These are phyloP conservation scores for Bubo blakistoni DNA, from an alignment of 2,113 vertebrate genomes.

Conservation along the genomic window DNA sequence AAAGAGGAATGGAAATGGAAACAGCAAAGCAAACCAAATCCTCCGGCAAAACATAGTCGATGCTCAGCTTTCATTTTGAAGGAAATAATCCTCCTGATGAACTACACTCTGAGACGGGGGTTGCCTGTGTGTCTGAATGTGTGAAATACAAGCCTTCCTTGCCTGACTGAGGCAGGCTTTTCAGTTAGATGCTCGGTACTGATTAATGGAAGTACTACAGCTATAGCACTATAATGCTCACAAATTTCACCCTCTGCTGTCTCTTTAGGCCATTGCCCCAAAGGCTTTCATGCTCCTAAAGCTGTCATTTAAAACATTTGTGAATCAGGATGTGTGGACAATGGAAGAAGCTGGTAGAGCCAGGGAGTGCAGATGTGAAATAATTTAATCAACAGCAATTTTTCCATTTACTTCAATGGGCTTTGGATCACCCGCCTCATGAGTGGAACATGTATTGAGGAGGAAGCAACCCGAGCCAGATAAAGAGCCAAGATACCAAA, in stretches of 20 bases:
- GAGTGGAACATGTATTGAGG: constrained; percentile 58
- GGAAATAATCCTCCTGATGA: background rate
- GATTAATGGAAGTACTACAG: constrained; percentile 49
- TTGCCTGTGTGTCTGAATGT: background rate
- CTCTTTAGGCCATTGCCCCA: constrained; percentile 62
- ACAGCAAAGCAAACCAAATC: background rate
- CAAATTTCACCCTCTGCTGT: constrained; percentile 60
- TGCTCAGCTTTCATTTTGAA: background rate
- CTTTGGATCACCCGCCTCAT: constrained; percentile 58
- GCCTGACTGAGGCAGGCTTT: constrained; percentile 36
- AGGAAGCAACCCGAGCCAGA: constrained; percentile 63
- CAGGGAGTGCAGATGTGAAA: constrained; percentile 63
- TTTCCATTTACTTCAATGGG: constrained; percentile 68
- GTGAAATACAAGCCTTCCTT: constrained; percentile 28
- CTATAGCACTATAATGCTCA: constrained; percentile 47
- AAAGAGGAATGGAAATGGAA: background rate
- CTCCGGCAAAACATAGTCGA: background rate
- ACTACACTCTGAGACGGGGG: background rate
- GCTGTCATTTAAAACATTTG: constrained; percentile 66
- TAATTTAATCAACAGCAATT: constrained; percentile 64
- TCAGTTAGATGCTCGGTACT: constrained; percentile 33
- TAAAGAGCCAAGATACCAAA: constrained; percentile 66
- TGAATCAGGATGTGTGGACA: constrained; percentile 66
- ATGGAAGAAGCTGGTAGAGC: constrained; percentile 64
- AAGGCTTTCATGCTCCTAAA: constrained; percentile 65